Base-by-base conservation (phyloP, 2,888 invertebrate genomes). In the Trissoscelio sp. region DNA sequence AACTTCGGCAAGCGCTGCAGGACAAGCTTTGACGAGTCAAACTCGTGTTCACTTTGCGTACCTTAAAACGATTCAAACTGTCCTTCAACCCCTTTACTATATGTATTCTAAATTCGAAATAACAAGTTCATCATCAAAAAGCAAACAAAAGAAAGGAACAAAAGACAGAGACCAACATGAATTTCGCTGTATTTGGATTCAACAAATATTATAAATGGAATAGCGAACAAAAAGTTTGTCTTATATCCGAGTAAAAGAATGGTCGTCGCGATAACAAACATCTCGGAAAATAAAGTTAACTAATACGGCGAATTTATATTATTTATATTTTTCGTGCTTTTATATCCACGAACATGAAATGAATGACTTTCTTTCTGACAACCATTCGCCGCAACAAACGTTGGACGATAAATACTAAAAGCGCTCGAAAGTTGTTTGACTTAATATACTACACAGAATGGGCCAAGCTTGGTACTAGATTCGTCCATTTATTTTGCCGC, bases 1-100 rank as follows among this genome's bases (percentile, higher is more conserved):
- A 96, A 86, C 92, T 96, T n/a, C 93, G 96, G 83, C 93, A 95
- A 88, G 94, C 95, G 58, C 92, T 96, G 53, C 95, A 96, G 88
- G 95, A 96, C 85, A 96, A 96, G 92, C 94, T 96, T 91, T 96
- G 94, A 94, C 92, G 84, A 67, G 67, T 16, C 62, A 39, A 12
- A 62, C 48, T 57, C 37, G 37, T 42, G 31, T 62, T 57, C 58
- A 74, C 69, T 77, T 57, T 24, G 72, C 77, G 73, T 73, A 83
- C 66, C 83, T 83, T 67, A 28, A 57, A 48, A 72, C 53, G 31
- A 58, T 58, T 64, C 55, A 55, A 66, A 37, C 37, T 46, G 31
- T 57, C 64, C 46, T 44, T 24, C 57, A 12, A 46, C 60, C 28
- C 34, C 12, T n/a, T n/a, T n/a, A n/a, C n/a, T n/a, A n/a, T n/a